phyloP scores from a whole-genome alignment of 2,113 vertebrate species.

The Chroicocephalus ridibundus region DNA sequence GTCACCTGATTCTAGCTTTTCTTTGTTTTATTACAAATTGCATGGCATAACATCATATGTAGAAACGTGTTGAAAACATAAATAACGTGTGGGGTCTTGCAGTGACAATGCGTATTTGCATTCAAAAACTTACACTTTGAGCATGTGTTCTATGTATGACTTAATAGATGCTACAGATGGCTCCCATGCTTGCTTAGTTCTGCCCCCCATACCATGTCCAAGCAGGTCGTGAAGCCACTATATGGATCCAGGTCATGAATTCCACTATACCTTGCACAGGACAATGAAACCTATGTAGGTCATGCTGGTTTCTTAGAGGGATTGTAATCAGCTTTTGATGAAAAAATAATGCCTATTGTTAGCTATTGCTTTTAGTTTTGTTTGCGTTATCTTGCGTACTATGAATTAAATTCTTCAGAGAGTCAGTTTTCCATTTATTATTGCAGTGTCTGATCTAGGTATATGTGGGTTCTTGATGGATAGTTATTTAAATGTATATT shows the following conservation, averaged over 20 bases:
- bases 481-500: not conserved
- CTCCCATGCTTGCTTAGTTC: not conserved
- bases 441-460: not conserved
- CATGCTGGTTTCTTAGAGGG: not conserved
- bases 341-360: not conserved
- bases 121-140: not conserved
- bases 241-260: not conserved
- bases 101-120: not conserved
- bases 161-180: not conserved
- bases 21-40: not conserved
- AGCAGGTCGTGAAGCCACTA: not conserved
- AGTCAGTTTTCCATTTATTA: not conserved
- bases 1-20: not conserved
- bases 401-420: not conserved
- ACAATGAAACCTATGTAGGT: not conserved
- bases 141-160: rapidly evolving
- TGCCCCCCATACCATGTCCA: not conserved
- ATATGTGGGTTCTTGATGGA: not conserved
- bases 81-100: not conserved
- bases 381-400: not conserved
- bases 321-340: not conserved
- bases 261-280: rapidly evolving
- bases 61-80: not conserved
- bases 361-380: not conserved
- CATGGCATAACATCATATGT: not conserved